Evolutionary conservation across 1,140 invertebrate species (phyloP), one percentile per base, ranked within the genome.

Genomic region (Coboldia fuscipes): DNA sequence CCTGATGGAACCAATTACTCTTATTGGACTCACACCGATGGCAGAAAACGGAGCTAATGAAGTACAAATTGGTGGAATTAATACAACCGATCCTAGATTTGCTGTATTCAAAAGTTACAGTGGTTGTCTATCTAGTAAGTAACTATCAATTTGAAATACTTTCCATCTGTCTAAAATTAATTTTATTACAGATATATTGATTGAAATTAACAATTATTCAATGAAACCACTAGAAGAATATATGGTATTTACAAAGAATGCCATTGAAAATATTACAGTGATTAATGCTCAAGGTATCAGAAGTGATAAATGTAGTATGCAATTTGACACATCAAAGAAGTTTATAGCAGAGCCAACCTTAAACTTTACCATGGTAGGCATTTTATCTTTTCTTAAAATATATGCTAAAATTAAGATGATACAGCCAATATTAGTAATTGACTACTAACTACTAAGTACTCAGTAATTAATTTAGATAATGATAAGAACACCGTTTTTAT

Each of bases 171-270:
- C 23, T 8, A 24, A 24, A 8, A n/a, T 8, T 24, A 24, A 39
- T 41, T 49, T 42, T 30, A 32, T 49, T 52, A 14, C 53, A 83
- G 79, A 86, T 55, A 74, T 85, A 27, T 73, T 78, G 33, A 68
- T 84, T 39, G 70, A 76, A 53, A 70, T 86, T 35, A 82, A 83
- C 44, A 68, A 70, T 35, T 64, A 73, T 22, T 62, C 66, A 32
- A 83, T 84, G 77, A 81, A 80, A 44, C 79, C 81, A 4, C 51
- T 85, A 27, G 80, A 84, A 53, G 81, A 86, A 47, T 86, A 86
- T 48, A 84, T 86, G 79, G 55, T 82, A 5, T 84, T 81, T 50
- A 81, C 74, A 2, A 77, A 78, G 43, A 73, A 72, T 21, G 76
- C 72, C 30, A 68, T 75, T 31, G 78, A 82, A 46, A 75, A 76